Evolutionary conservation across 2,888 invertebrate species (phyloP), one percentile per base, ranked within the genome.

Genomic region (Dicycla oo): DNA sequence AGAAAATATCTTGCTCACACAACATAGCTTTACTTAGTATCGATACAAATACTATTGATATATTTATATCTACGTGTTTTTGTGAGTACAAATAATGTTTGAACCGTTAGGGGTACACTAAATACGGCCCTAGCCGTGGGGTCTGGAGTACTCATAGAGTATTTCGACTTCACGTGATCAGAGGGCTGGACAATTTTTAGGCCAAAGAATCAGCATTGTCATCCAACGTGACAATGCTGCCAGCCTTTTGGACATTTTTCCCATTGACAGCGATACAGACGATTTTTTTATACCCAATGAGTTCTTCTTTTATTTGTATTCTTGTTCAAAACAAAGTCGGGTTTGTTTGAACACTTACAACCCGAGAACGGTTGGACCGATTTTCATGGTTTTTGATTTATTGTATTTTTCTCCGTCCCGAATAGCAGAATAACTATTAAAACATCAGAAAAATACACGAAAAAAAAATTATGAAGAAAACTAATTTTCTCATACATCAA

Each of bases 1-100:
- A 15, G 53, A 23, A 69, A 51, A 43, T 70, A n/a, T 70, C 23
- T 54, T 70, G 43, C 13, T 45, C n/a, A 34, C 15, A 43, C 40
- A 7, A 26, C 1, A 26, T 49, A 47, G n/a, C 10, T 20, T 53
- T 45, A 30, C 20, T 30, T 23, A 49, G 30, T 58, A 51, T 34
- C 56, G 15, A 47, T 47, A 70, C 8, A 47, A 38, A 70, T 30
- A 57, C 1, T 47, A 4, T n/a, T 38, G 15, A 6, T 68, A 20
- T 47, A 38, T 38, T 47, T 67, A 11, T 11, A 38, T 10, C 18
- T 18, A 26, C 7, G 18, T 20, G 6, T 26, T 3, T n/a, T 34
- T 60, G 2, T 34, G 4, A 30, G 30, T 34, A 18, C 18, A 6
- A 40, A 18, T 60, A n/a, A n/a, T 3, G 4, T 20, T 43, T 26